These are phyloP conservation scores for Corythaeola cristata DNA, from an alignment of 2,113 vertebrate species.

Conservation along the genomic window DNA sequence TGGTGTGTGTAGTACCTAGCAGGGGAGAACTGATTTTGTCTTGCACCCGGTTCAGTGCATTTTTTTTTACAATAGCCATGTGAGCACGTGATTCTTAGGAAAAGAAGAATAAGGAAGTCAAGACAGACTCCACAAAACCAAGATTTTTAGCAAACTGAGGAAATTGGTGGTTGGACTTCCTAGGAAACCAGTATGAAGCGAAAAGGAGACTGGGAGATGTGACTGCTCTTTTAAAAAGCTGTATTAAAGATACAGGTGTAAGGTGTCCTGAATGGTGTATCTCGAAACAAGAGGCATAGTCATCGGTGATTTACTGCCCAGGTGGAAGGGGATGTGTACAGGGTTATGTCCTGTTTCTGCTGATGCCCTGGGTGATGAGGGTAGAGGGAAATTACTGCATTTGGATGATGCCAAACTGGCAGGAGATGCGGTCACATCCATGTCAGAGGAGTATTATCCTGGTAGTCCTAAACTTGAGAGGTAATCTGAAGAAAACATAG, in stretches of 20 bases:
- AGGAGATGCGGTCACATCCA: background rate
- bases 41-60: fast-evolving
- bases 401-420: background rate
- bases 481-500: background rate
- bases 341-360: background rate
- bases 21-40: background rate
- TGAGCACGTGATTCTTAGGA: background rate
- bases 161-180: background rate
- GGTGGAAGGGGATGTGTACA: no score
- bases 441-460: background rate
- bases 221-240: background rate
- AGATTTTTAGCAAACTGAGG: background rate
- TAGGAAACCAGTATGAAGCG: background rate
- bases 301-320: background rate
- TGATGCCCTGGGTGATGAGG: background rate
- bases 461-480: background rate
- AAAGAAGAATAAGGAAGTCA: background rate
- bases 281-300: background rate
- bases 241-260: background rate
- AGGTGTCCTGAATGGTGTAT: background rate
- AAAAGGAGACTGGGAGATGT: background rate
- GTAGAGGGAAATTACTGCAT: background rate
- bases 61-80: background rate
- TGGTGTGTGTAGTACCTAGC: background rate
- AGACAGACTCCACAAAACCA: background rate